These are phyloP conservation scores for Drosophila lacicola DNA, from an alignment of 2,888 invertebrate genomes.

Conservation along the genomic window DNA sequence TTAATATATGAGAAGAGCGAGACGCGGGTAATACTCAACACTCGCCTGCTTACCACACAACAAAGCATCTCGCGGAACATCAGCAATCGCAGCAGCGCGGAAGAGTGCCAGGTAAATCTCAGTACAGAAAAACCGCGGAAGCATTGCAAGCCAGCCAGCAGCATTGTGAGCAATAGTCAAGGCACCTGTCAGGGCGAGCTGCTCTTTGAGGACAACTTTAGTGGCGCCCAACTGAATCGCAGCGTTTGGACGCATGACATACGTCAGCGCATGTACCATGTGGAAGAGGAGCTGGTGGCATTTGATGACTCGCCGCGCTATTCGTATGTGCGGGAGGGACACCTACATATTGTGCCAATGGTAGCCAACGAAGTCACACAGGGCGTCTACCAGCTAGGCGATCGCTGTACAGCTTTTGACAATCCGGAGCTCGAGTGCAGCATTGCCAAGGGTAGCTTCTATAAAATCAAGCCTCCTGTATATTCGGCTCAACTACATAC, in stretches of 20 bases:
- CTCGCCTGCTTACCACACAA: slow-evolving; percentile 55
- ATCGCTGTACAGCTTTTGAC: slow-evolving; percentile 86
- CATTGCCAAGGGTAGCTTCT: slow-evolving; percentile 55
- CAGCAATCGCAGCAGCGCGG: slow-evolving; percentile 10
- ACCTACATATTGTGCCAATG: slow-evolving; percentile 84
- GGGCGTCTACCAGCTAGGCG: slow-evolving; percentile 73
- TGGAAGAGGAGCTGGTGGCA: slow-evolving; percentile 86
- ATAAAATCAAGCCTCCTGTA: slow-evolving; percentile 89
- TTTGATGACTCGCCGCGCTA: slow-evolving; percentile 84
- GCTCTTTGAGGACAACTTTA: slow-evolving; percentile 89
- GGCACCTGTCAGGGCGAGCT: slow-evolving; percentile 84
- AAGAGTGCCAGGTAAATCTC: slow-evolving; percentile 40
- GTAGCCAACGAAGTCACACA: slow-evolving; percentile 69
- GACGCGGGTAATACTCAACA: slow-evolving; percentile 62
- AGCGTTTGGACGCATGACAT: slow-evolving; percentile 87
- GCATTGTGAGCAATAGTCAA: slow-evolving; percentile 26
- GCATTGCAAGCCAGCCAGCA: slow-evolving; percentile 46
- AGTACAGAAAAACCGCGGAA: slow-evolving; percentile 14
- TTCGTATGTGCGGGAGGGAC: slow-evolving; percentile 77
- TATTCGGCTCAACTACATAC: slow-evolving; percentile 88
- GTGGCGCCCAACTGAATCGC: slow-evolving; percentile 81
- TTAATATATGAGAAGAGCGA: slow-evolving; percentile 67
- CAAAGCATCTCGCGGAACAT: slow-evolving; percentile 29
- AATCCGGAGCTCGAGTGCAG: slow-evolving; percentile 84
- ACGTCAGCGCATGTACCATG: slow-evolving; percentile 86